Evolutionary conservation across 2,113 vertebrate species (phyloP).

Genomic region (Accipiter virgatus): DNA sequence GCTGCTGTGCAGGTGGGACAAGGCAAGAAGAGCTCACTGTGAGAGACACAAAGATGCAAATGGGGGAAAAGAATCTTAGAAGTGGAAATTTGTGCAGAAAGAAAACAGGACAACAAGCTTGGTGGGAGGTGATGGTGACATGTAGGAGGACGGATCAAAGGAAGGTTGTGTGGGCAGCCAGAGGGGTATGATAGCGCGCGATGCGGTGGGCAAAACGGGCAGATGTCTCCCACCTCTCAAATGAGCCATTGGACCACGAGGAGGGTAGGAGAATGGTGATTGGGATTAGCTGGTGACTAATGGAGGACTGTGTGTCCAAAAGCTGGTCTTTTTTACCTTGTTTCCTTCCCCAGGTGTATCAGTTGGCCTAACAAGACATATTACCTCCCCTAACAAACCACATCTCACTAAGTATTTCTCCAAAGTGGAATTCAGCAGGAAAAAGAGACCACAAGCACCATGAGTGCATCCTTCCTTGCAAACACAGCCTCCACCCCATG

Average conservation of each 20-base stretch:
- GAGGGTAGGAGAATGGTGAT: not conserved
- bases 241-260: not conserved
- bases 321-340: rapidly evolving
- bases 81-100: not conserved
- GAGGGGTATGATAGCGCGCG: not conserved
- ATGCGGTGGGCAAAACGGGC: not conserved
- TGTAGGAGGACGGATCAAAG: not conserved
- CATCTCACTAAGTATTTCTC: not conserved
- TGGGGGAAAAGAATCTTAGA: not conserved
- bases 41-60: not conserved
- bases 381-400: not conserved
- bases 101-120: not conserved
- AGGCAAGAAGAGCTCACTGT: not conserved
- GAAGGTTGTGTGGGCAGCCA: not conserved
- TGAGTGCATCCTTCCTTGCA: not conserved
- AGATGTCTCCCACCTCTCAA: not conserved
- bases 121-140: rapidly evolving
- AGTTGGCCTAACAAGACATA: not conserved
- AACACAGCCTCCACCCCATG: not conserved
- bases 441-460: not conserved
- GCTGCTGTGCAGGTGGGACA: not conserved
- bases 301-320: not conserved
- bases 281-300: not conserved
- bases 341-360: not conserved
- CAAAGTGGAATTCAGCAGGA: not conserved